Evolutionary conservation across 2,113 vertebrate species (phyloP).

Genomic region (Opisthocomus hoazin): DNA sequence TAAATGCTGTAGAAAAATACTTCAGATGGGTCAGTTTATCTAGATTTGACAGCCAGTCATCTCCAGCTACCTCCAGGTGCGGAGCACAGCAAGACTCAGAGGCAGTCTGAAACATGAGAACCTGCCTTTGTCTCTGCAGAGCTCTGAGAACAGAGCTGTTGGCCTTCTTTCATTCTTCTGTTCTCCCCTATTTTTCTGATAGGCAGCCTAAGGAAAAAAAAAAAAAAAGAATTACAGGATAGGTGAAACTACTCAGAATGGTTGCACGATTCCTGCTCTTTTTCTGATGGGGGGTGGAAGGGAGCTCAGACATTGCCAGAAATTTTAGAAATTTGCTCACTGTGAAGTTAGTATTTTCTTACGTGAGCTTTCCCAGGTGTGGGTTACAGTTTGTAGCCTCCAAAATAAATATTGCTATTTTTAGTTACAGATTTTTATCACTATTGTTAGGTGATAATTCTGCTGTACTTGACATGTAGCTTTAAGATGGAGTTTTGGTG

Average conservation of each 20-base stretch:
- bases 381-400: neutral
- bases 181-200: neutral
- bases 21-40: neutral
- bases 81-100: neutral
- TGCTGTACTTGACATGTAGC: neutral
- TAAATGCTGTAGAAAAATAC: neutral
- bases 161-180: neutral
- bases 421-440: neutral
- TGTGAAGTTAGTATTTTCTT: neutral
- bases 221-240: neutral
- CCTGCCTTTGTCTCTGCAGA: neutral
- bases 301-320: neutral
- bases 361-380: neutral
- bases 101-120: neutral
- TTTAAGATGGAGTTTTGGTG: neutral
- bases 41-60: neutral
- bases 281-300: neutral
- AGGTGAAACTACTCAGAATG: neutral
- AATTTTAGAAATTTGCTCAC: neutral
- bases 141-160: neutral
- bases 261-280: neutral
- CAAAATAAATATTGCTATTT: neutral
- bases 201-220: neutral
- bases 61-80: neutral
- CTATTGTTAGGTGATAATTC: neutral